These are phyloP conservation scores for Cryptops parisi DNA, from an alignment of 2,888 invertebrate genomes.

Conservation along the genomic window DNA sequence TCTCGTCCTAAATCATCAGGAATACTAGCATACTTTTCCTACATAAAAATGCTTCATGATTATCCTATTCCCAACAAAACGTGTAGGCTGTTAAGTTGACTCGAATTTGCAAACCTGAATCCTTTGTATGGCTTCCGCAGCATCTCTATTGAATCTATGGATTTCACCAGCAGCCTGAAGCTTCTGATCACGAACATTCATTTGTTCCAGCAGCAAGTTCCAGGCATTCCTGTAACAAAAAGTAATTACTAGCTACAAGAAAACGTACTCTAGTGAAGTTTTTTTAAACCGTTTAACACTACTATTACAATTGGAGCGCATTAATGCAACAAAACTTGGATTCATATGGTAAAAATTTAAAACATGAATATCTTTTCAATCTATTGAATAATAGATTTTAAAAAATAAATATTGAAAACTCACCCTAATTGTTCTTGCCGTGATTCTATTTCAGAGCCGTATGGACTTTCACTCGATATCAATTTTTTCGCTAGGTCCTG, in stretches of 20 bases:
- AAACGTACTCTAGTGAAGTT: neutral
- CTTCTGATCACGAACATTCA: constrained; percentile 70
- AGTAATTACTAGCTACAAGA: neutral
- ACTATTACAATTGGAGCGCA: too few species aligned
- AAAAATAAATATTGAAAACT: constrained; percentile 24
- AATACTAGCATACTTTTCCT: constrained; percentile 70
- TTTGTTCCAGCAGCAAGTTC: constrained; percentile 72
- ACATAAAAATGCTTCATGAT: constrained; percentile 11
- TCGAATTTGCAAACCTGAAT: constrained; percentile 41
- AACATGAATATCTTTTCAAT: neutral
- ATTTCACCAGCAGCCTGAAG: constrained; percentile 91
- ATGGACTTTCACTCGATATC: constrained; percentile 67
- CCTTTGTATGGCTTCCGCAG: constrained; percentile 72
- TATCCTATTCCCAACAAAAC: too few species aligned
- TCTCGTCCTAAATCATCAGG: constrained; percentile 62
- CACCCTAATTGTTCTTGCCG: constrained; percentile 76
- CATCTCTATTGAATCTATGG: constrained; percentile 93
- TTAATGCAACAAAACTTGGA: too few species aligned
- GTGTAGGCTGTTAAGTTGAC: too few species aligned
- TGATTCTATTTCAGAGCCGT: constrained; percentile 67
- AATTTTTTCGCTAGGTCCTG: constrained; percentile 79
- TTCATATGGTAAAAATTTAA: constrained; percentile 12
- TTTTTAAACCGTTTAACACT: too few species aligned
- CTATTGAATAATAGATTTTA: neutral
- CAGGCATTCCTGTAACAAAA: constrained; percentile 40